Evolutionary conservation across 2,113 vertebrate species (phyloP), one percentile per base, ranked within the genome.

Genomic region (Petromus typicus): DNA sequence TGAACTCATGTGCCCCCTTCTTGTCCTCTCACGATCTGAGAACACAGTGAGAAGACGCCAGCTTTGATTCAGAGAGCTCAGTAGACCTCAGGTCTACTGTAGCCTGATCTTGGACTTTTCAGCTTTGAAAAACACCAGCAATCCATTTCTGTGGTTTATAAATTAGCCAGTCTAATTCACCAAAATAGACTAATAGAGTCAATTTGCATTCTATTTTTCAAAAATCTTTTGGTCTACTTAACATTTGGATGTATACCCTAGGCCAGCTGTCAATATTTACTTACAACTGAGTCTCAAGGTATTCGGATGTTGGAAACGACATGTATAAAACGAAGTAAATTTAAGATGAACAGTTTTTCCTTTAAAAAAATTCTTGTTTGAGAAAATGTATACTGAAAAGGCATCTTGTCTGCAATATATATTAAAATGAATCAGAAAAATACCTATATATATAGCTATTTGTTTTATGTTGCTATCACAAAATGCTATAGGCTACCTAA

Each of bases 191-290:
- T 61, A 57, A 75, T 3, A 54, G 0, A 34, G 80, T 71, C 40
- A 30, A 79, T 73, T 93, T 89, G 48, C n/a, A 75, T 75, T 76
- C 63, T 69, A 27, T 79, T 84, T 71, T 73, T 83, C 59, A 89
- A 9, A 59, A 91, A 63, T 61, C 5, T 91, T 43, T 14, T 59
- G n/a, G 9, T 92, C 37, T 61, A 32, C 51, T 75, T 87, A 76
- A 54, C 67, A 92, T 67, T 63, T 84, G 43, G 5, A 90, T 51
- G 0, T 63, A 51, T n/a, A 22, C 16, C 61, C 23, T 64, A 48
- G 51, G 75, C 18, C 59, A 64, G 43, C 54, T 85, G 4, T 89
- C 66, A 83, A 45, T 37, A 66, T 23, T 95, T 95, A 23, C 75
- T 93, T 22, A 45, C 22, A 25, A 73, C 56, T 86, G 56, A 66